phyloP scores from a whole-genome alignment of 2,113 vertebrate genomes.

The Indri indri region DNA sequence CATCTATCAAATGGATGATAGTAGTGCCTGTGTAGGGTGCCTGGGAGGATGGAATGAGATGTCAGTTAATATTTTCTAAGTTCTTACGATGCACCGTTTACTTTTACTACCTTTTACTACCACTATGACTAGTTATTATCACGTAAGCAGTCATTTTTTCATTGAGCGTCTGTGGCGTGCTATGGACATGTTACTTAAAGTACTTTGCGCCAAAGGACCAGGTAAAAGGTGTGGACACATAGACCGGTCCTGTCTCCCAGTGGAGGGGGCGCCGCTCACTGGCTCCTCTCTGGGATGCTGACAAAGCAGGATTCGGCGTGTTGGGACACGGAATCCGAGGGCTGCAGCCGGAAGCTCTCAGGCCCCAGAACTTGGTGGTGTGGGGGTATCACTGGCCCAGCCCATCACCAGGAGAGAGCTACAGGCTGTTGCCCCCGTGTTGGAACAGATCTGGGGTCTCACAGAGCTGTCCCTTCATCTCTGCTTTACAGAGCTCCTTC shows the following conservation, averaged over 20 bases:
- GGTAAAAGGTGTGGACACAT: background rate
- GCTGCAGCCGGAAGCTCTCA: background rate
- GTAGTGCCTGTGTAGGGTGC: background rate
- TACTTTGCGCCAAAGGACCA: background rate
- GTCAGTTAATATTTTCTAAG: background rate
- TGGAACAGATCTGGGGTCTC: background rate
- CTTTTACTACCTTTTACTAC: background rate
- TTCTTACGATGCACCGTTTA: background rate
- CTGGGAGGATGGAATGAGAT: background rate
- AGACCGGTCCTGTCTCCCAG: background rate
- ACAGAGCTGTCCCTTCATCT: background rate
- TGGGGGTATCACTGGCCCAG: fast-evolving
- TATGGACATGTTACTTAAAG: background rate
- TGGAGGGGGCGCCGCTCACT: too few relatives aligned
- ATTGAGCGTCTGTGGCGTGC: background rate
- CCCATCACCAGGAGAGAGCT: background rate
- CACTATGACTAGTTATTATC: background rate
- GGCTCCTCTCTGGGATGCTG: background rate
- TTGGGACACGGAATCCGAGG: background rate
- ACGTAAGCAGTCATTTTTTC: background rate
- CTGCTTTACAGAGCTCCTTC: conserved; percentile 33
- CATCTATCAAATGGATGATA: background rate
- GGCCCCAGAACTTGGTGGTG: background rate
- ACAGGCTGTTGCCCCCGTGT: fast-evolving
- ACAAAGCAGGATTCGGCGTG: background rate